Base-by-base conservation (phyloP, 2,113 vertebrate genomes). In the Pluvialis apricaria region DNA sequence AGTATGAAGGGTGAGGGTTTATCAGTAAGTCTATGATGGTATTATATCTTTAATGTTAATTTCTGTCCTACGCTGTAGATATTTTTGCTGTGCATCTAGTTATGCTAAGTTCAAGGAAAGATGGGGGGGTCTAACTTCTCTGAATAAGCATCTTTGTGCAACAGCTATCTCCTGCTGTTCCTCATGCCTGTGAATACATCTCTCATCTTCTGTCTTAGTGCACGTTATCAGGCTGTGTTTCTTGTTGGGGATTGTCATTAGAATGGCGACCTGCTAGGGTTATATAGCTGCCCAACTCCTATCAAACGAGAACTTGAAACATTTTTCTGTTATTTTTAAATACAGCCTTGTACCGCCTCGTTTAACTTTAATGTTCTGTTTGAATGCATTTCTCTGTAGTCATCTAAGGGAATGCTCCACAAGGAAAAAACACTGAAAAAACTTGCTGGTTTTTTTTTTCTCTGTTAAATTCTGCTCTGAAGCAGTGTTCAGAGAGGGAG, bases 321-420 rank as follows among this genome's bases (percentile, higher is more conserved):
- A 68, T 58, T 51, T 96, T 92, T 88, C 87, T 93, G 92, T 95
- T 93, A 94, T 97, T 97, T 96, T 92, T 93, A 95, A 97, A 96
- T 77, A 82, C 45, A 92, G 92, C 82, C 92, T 91, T 92, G 92
- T 96, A 77, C 85, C 2, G 57, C 94, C 89, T 96, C 36, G 20
- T 95, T 97, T 97, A 97, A 97, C 91, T 94, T 97, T 97, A 94
- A 97, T 97, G 94, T 94, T 94, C 85, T 95, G 78, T 94, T 96
- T 94, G 89, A 97, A 91, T 94, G 77, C 68, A 65, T 95, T 91
- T 92, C 89, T 97, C 91, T 97, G 86, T 85, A 96, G 89, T 87
- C 88, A 93, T 95, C 88, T 95, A 90, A 96, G 84, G 84, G 45
- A 94, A 95, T 22, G 60, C 62, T 96, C 92, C 81, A 82, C 72